These are phyloP conservation scores for Eupleurogrammus muticus DNA, from an alignment of 2,797 vertebrate genomes.

Conservation along the genomic window DNA sequence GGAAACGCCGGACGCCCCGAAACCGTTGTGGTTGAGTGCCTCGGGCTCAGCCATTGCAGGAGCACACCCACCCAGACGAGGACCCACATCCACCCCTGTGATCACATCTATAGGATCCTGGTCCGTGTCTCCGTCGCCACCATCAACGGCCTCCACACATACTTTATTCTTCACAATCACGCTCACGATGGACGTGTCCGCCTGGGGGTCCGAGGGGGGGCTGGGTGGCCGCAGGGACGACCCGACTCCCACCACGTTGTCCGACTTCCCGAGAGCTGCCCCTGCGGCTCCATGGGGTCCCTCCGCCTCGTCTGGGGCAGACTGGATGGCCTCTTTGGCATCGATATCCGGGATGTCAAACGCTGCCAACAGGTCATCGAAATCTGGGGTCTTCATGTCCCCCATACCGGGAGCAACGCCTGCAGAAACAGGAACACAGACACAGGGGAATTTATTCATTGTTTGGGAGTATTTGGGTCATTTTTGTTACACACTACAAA, in stretches of 20 bases:
- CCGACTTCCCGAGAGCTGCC: conserved; percentile 79
- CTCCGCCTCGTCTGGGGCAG: conserved; percentile 91
- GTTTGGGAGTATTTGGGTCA: too few species aligned
- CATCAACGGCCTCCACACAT: conserved; percentile 85
- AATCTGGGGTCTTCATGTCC: conserved; percentile 99
- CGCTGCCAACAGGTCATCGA: conserved; percentile 97
- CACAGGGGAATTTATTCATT: neutral
- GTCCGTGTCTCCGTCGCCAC: conserved; percentile 74
- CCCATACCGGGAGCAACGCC: conserved; percentile 92
- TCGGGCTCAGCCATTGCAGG: conserved; percentile 75
- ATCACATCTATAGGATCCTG: conserved; percentile 79
- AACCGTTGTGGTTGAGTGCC: conserved; percentile 84
- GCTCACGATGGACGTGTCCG: conserved; percentile 92
- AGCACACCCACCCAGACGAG: conserved; percentile 75
- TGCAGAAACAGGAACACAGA: conserved; percentile 53
- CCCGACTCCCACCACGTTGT: conserved; percentile 74
- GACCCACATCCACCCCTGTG: conserved; percentile 74
- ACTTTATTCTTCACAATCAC: conserved; percentile 98
- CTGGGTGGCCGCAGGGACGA: conserved; percentile 80
- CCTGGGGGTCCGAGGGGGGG: conserved; percentile 83
- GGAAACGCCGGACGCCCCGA: conserved; percentile 78
- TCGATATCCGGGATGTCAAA: conserved; percentile 98
- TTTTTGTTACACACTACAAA: too few species aligned
- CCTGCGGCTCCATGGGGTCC: conserved; percentile 80
- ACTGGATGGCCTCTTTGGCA: conserved; percentile 96